Base-by-base conservation (phyloP, 1,140 invertebrate species). In the Drosophila parvula region DNA sequence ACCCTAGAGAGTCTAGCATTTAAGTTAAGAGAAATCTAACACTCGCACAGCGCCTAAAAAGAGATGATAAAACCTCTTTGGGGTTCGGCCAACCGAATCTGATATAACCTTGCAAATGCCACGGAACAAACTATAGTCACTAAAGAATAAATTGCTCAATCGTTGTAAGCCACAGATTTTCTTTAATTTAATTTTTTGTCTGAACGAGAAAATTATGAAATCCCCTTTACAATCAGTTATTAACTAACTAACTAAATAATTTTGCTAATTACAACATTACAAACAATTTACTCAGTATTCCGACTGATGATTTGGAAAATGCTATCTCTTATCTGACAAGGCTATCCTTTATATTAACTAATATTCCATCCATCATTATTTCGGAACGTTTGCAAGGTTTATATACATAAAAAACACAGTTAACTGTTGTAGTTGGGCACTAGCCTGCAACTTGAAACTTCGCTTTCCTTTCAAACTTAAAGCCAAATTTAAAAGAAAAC, bases 21-120 rank as follows among this genome's bases (percentile, higher is more conserved):
- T 85, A 77, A 82, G 82, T 57, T 78, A n/a, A 41, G 51, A 62
- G 59, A 55, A 38, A 53, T 78, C n/a, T 68, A 78, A 82, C 50
- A 58, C 59, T 68, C 59, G 55, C 57, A 69, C 73, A 76, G 62
- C 51, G 55, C 58, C 53, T 60, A 60, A 44, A 59, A 56, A 68
- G 41, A 61, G 41, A 44, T 67, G 7, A 30, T 57, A 38, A 36
- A 30, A 40, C 30, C 45, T 22, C 10, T 12, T 9, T 7, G 22
- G 11, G 28, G 22, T 12, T 65, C 45, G 36, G 64, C 27, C 6
- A n/a, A 12, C 36, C 45, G 61, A 67, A 44, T n/a, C 30, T 7
- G 10, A 36, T 36, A 34, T 70, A 59, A 71, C 53, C 67, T 59
- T 71, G 69, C 69, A 71, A 40, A 47, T 48, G 65, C 28, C 30